Conservation (phyloP, 1,140 invertebrate genomes). For the Scaptomyza montana region DNA sequence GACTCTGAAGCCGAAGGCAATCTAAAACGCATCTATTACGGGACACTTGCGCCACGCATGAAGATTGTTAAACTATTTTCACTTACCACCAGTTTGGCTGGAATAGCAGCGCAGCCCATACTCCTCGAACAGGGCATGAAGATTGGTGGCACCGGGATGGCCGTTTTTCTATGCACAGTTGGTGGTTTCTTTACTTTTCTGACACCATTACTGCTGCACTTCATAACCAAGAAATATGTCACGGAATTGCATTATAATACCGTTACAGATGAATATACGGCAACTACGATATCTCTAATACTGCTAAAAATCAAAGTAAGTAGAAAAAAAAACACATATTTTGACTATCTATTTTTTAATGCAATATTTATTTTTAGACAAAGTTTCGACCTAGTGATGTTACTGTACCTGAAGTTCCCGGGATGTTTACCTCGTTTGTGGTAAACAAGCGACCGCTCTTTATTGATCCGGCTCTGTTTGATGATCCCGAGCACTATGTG, state of each 20-base stretch:
- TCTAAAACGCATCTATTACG: constrained; percentile 86
- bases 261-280: constrained; percentile 87
- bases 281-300: constrained; percentile 89
- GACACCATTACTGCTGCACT: constrained; percentile 92
- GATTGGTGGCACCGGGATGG: constrained; percentile 85
- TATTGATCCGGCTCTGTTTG: constrained; percentile 89
- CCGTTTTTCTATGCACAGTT: constrained; percentile 87
- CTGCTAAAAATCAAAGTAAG: constrained; percentile 86
- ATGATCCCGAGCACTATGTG: constrained; percentile 89
- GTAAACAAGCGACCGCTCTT: constrained; percentile 90
- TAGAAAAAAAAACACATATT: not conserved
- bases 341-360: constrained; percentile 5
- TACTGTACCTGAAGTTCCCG: constrained; percentile 89
- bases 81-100: constrained; percentile 88
- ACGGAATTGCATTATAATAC: constrained; percentile 89
- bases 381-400: constrained; percentile 91
- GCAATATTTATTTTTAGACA: constrained; percentile 84
- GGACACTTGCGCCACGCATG: constrained; percentile 88
- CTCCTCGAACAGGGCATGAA: constrained; percentile 87
- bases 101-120: constrained; percentile 89
- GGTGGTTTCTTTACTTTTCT: constrained; percentile 92
- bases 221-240: constrained; percentile 94
- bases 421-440: constrained; percentile 92
- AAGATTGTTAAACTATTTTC: constrained; percentile 92
- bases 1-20: constrained; percentile 16